These are phyloP conservation scores for Drosophila maculinotata DNA, from an alignment of 2,888 invertebrate species.

Conservation along the genomic window DNA sequence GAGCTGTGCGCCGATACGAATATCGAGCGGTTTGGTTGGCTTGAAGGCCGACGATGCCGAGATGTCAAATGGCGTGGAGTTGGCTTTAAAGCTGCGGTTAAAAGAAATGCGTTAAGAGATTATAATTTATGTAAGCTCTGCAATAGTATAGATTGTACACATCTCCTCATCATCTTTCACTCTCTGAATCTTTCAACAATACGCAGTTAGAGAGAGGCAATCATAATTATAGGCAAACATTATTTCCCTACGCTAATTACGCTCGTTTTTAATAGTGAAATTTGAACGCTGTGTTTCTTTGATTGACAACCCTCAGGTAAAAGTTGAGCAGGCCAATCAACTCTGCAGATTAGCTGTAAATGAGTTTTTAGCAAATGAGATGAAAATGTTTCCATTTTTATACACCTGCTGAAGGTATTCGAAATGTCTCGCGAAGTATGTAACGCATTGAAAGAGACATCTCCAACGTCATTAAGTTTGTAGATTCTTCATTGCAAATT, in stretches of 20 bases:
- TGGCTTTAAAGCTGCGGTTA: constrained; percentile 79
- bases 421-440: background rate
- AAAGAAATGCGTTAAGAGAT: constrained; percentile 17
- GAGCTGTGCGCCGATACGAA: constrained; percentile 42
- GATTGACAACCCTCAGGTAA: constrained; percentile 57
- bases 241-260: constrained; percentile 62
- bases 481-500: too few species aligned
- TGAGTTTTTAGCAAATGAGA: constrained; percentile 6
- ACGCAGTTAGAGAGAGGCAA: constrained; percentile 45
- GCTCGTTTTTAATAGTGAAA: constrained; percentile 58
- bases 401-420: background rate
- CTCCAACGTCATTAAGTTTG: too few species aligned
- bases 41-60: constrained; percentile 82
- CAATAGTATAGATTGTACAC: constrained; percentile 2
- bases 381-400: background rate
- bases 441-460: background rate
- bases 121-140: constrained; percentile 4
- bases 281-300: constrained; percentile 46
- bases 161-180: background rate
- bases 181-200: constrained; percentile 30
- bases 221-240: constrained; percentile 69
- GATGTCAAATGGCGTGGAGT: constrained; percentile 76
- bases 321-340: constrained; percentile 39
- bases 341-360: constrained; percentile 24
- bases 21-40: constrained; percentile 83